A percentile compares a stretch with the other conserved stretches of the same genome.
Evolutionary conservation across 2,888 invertebrate species (phyloP).

Genomic region (Lasioglossum figueresi): DNA sequence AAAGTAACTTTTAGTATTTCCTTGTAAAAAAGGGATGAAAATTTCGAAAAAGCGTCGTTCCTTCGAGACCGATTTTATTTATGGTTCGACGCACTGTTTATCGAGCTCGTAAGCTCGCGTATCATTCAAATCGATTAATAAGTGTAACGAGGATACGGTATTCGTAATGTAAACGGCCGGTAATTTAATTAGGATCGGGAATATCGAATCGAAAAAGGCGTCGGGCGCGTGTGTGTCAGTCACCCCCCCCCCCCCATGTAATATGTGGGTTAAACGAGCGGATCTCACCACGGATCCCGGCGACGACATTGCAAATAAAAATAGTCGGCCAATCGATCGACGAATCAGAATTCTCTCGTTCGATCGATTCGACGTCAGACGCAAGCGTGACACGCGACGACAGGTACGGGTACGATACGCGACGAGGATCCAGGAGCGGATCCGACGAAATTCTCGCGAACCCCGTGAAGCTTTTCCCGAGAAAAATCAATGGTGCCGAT

Average conservation of each 20-base stretch:
- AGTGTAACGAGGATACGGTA: not conserved
- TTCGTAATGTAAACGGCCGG: not conserved
- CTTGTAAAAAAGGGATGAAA: no score
- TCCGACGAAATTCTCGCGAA: slow-evolving; percentile 18
- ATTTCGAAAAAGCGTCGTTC: not conserved
- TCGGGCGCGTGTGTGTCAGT: not conserved
- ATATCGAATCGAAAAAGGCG: not conserved
- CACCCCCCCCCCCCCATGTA: not conserved
- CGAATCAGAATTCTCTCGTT: not conserved
- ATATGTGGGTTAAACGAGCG: not conserved
- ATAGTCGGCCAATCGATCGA: slow-evolving; percentile 2
- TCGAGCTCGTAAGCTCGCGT: not conserved
- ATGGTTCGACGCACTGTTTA: not conserved
- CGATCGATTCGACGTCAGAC: slow-evolving; percentile 3
- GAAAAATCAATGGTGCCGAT: slow-evolving; percentile 26
- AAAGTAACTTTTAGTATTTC: no score
- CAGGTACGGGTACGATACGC: not conserved
- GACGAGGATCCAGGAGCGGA: not conserved
- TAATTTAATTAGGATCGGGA: not conserved
- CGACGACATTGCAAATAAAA: not conserved
- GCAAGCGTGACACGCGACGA: slow-evolving; percentile 6
- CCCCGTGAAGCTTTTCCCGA: slow-evolving; percentile 11
- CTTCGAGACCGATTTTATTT: not conserved
- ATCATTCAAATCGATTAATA: not conserved
- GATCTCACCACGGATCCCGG: not conserved